Conservation (phyloP, 2,797 vertebrate genomes). For the Pteropus rufus region DNA sequence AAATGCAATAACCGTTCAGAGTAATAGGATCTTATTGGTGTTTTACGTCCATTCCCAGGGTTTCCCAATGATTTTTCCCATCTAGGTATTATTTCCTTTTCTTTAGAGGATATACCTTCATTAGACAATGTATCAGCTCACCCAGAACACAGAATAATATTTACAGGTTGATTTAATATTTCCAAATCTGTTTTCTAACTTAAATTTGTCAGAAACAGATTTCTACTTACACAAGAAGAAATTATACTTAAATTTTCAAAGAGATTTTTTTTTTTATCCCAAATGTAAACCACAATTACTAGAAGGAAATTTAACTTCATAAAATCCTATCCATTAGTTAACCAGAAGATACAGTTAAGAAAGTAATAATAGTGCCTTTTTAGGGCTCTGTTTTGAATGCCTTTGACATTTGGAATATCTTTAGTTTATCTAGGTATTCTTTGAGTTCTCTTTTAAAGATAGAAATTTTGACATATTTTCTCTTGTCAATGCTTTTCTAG, state of each 20-base stretch:
- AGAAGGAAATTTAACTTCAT: background rate
- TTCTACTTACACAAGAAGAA: background rate
- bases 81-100: background rate
- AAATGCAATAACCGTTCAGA: background rate
- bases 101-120: background rate
- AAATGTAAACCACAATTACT: background rate
- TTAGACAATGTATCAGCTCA: background rate
- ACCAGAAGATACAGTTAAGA: background rate
- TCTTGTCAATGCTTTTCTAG: background rate
- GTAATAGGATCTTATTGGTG: background rate
- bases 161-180: background rate
- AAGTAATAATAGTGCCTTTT: background rate
- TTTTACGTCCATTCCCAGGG: background rate
- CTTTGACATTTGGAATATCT: background rate
- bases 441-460: background rate
- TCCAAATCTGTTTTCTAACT: background rate
- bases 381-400: background rate
- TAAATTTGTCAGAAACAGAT: background rate
- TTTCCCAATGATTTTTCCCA: background rate
- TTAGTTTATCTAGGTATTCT: background rate
- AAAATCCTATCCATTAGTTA: background rate
- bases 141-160: conserved; percentile 20
- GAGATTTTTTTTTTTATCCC: background rate
- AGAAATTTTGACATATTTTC: background rate
- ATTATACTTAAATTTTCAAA: background rate